Evolutionary conservation across 2,888 invertebrate species (phyloP), one percentile per base, ranked within the genome.

Genomic region (Phaonia tiefii): DNA sequence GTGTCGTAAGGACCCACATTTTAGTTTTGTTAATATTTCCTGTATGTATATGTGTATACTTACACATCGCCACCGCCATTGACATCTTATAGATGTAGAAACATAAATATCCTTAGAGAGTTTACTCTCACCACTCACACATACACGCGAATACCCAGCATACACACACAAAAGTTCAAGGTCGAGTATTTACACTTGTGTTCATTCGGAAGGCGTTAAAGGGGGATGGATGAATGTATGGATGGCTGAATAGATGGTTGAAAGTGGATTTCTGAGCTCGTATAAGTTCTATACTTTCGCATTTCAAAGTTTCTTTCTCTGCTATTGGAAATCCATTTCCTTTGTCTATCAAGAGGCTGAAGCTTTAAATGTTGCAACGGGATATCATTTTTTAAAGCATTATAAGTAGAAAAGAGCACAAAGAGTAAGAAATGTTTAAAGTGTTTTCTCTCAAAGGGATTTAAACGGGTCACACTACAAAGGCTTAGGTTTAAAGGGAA

Each of bases 41-140:
- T 31, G 8, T 3, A 8, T 3, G 8, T 31, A 31, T 8, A 31
- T 31, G 8, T 3, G 31, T 3, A 31, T 31, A 31, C 31, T 5
- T 31, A 31, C 31, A 31, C 31, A 8, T 31, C 3, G 31, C 31
- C 3, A 3, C 3, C 31, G 31, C n/a, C n/a, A n/a, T n/a, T n/a
- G n/a, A n/a, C n/a, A n/a, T 37, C 10, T 49, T 49, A 15, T 25
- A 54, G 54, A 22, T 63, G 22, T 63, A 42, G 11, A 20, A 10
- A 39, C n/a, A n/a, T n/a, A n/a, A 63, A 42, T 42, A 63, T 42
- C 63, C 63, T 42, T 63, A 39, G 56, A 56, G 56, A 56, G n/a
- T 25, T 10, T 25, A 51, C 51, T 22, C 22, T 22, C 51, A 51
- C 3, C 49, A 15, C 4, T n/a, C n/a, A n/a, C 22, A 51, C 51